Evolutionary conservation across 1,140 invertebrate genomes (phyloP).

Genomic region (Hylaeus anthracinus): DNA sequence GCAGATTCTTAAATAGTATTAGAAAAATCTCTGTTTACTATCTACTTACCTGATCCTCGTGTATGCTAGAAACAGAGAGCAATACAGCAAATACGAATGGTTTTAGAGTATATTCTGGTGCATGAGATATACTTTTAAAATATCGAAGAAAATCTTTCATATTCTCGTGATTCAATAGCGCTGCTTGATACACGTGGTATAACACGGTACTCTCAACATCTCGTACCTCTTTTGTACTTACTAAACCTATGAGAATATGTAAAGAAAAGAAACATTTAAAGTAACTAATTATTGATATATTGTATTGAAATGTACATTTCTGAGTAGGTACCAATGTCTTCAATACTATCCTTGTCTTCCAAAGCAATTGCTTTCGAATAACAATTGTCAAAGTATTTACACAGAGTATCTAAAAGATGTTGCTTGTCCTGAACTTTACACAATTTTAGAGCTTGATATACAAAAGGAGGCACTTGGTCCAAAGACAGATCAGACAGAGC

Average conservation of each 20-base stretch:
- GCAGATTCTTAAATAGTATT: not conserved
- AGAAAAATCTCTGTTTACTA: not conserved
- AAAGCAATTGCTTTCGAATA: conserved; percentile 62
- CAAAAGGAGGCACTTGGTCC: conserved; percentile 80
- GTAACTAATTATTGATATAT: not conserved
- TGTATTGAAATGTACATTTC: not conserved
- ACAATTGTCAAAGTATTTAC: conserved; percentile 75
- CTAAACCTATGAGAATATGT: conserved; percentile 44
- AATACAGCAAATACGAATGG: conserved; percentile 82
- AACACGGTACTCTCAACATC: conserved; percentile 82
- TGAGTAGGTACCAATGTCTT: conserved; percentile 31
- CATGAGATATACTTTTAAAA: conserved; percentile 78
- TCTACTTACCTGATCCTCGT: conserved; percentile 78
- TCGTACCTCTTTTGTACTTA: conserved; percentile 72
- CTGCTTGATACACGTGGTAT: conserved; percentile 81
- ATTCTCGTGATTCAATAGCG: conserved; percentile 77
- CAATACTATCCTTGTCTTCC: conserved; percentile 54
- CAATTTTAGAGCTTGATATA: conserved; percentile 78
- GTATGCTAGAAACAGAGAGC: conserved; percentile 78
- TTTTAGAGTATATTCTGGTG: conserved; percentile 81
- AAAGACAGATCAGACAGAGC: conserved; percentile 68
- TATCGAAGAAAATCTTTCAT: conserved; percentile 81
- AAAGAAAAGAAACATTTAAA: not conserved
- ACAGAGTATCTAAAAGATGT: conserved; percentile 74
- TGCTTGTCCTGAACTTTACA: conserved; percentile 70